Base-by-base conservation (phyloP, 2,797 vertebrate species). In the Cossypha caffra region DNA sequence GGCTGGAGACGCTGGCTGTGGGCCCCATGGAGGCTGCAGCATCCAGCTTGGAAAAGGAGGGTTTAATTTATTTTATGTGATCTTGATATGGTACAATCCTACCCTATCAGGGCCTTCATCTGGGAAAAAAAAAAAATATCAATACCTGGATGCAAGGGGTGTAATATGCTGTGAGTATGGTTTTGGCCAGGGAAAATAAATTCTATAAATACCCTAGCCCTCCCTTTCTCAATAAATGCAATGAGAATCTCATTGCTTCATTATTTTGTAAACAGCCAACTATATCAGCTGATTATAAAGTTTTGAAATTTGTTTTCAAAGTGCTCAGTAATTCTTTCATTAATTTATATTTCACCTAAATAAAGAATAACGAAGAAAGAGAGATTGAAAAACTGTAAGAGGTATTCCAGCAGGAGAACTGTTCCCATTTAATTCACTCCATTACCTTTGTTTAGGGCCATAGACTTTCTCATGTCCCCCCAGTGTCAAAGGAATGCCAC, bases 261-360 rank as follows among this genome's bases (percentile, higher is more conserved):
- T 13, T 71, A 33, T 80, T 86, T 89, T 72, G 47, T 33, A 78
- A 93, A 67, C 26, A 71, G 33, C 10, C 26, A 17, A 47, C 35
- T 64, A 9, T 16, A 58, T 80, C 45, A 85, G 13, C 20, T 47
- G 21, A 12, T 38, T 62, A 50, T 20, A 62, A 94, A 79, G 28
- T 77, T 95, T 88, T 85, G 25, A 94, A 86, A 61, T 79, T 76
- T 47, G 9, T 74, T 76, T 94, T 74, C 21, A 72, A 87, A 83
- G 54, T 40, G 13, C 17, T 92, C 37, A n/a, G 26, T 38, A 81
- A n/a, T 51, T n/a, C 14, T 42, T 64, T 50, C 58, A 5, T 79
- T 71, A 59, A 67, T 75, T 83, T 72, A 55, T 20, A 59, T 73
- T 78, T 40, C 18, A 25, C 17, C 59, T 62, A 81, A 66, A 76